Conservation (phyloP, 2,113 vertebrate genomes). For the Euleptes europaea region DNA sequence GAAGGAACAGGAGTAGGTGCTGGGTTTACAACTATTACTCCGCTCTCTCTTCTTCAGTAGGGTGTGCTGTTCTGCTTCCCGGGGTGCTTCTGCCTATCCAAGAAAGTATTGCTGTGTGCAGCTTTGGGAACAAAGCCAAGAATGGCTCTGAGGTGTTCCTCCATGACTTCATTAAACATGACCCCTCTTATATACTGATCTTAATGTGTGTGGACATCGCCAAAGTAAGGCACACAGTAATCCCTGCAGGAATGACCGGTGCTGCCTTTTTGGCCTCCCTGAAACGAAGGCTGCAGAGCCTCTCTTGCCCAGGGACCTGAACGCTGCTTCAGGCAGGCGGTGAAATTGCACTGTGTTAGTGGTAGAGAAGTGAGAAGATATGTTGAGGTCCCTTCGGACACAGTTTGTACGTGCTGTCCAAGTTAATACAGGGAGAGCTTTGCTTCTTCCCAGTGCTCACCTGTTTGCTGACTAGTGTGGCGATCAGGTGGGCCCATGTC, state of each 20-base stretch:
- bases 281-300: background rate
- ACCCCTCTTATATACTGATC: no score
- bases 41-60: background rate
- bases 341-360: background rate
- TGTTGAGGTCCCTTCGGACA: background rate
- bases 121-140: background rate
- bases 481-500: background rate
- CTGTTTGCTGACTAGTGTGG: background rate
- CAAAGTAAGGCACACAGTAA: background rate
- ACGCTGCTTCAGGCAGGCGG: background rate
- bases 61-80: background rate
- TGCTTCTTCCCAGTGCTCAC: background rate
- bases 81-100: no score
- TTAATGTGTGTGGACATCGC: background rate
- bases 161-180: background rate
- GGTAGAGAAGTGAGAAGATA: background rate
- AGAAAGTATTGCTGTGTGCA: background rate
- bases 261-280: background rate
- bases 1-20: background rate
- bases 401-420: background rate
- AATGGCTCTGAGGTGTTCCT: background rate
- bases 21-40: background rate
- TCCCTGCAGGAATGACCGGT: background rate
- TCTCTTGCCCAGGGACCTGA: background rate
- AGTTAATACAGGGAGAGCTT: background rate